Base-by-base conservation (phyloP, 2,888 invertebrate genomes). In the Anodontia alba region DNA sequence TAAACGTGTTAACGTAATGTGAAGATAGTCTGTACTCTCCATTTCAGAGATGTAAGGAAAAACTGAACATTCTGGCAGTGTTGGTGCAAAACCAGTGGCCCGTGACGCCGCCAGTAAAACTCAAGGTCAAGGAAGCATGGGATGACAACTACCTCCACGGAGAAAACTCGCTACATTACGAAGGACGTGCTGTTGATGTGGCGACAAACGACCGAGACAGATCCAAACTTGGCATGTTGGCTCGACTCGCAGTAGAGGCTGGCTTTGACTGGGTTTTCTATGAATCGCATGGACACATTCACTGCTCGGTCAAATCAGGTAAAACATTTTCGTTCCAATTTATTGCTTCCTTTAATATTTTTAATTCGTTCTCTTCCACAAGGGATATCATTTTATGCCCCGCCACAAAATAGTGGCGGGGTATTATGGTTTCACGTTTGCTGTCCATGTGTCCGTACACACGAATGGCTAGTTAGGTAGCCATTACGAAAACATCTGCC, bases 201-300 rank as follows among this genome's bases (percentile, higher is more conserved):
- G 98, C 98, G 86, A 99, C 99, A 90, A 97, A 97, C 89, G 99
- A 99, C 96, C 96, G 97, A 76, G 98, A 99, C 95, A 96, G 97
- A 81, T 96, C 97, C 94, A 99, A 99, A 95, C 97, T 98, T 95
- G 99, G 99, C 88, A 98, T 99, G 98, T 96, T 99, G 93, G 99
- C 99, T 67, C 95, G 99, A 82, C 96, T 99, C 77, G 99, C 99
- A 0, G 98, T 98, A 81, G 98, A 99, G 95, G 98, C 99, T 36
- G 99, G 99, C 92, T 99, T 99, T 96, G 99, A 99, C 96, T 99
- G 98, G 98, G 99, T 99, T 84, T 98, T 97, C 95, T 99, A 98
- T 94, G 98, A 98, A 95, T 97, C 98, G 94, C 96, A 98, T 89
- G 97, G 97, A 23, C 98, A 99, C 95, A 98, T 99, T 92, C 99